These are phyloP conservation scores for Galeopsomyia nigrocyanea DNA, from an alignment of 2,888 invertebrate species.

Conservation along the genomic window DNA sequence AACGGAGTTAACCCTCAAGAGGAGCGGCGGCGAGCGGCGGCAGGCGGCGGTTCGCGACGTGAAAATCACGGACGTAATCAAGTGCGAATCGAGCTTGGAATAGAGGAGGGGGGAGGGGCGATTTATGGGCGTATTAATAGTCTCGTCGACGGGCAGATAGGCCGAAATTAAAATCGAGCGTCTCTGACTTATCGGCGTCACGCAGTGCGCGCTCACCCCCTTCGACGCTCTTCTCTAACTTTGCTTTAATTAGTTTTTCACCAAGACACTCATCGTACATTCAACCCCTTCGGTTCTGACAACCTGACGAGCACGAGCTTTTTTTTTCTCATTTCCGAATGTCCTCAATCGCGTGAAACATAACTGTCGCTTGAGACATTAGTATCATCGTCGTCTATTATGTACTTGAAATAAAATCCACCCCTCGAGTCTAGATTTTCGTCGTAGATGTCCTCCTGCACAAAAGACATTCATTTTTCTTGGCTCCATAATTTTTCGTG, in stretches of 20 bases:
- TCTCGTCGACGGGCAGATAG: neutral
- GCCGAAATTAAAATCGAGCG: conserved; percentile 43
- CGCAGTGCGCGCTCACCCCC: conserved; percentile 22
- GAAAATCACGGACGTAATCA: conserved; percentile 31
- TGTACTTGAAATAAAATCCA: too few species aligned
- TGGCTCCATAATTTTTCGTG: too few species aligned
- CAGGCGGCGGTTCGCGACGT: too few species aligned
- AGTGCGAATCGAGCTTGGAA: conserved; percentile 34
- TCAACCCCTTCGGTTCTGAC: neutral
- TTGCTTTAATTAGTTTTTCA: conserved; percentile 44
- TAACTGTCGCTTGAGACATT: too few species aligned
- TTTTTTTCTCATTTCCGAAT: neutral
- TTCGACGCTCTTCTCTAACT: neutral
- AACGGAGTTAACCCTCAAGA: too few species aligned
- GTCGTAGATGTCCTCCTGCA: too few species aligned
- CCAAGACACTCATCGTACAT: neutral
- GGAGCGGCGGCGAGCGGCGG: too few species aligned
- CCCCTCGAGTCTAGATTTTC: too few species aligned
- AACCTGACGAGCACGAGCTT: too few species aligned
- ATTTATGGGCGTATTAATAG: conserved; percentile 43
- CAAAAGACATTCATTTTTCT: too few species aligned
- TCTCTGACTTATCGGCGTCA: conserved; percentile 39
- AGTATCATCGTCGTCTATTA: too few species aligned
- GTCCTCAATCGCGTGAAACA: neutral
- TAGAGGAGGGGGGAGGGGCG: neutral